Evolutionary conservation across 1,140 invertebrate genomes (phyloP).

Genomic region (Hycleus phaleratus): DNA sequence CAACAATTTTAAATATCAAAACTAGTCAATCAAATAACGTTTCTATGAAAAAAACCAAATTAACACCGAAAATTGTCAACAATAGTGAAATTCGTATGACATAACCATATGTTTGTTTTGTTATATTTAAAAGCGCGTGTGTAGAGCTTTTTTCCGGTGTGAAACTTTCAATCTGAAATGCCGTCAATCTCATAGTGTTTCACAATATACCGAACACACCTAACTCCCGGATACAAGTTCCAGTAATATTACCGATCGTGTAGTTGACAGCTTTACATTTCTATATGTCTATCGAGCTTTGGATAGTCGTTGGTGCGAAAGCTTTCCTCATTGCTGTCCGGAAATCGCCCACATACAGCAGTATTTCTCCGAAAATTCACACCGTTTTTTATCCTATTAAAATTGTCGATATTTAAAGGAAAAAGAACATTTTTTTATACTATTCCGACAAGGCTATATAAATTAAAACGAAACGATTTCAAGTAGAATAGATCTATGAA

Average conservation of each 20-base stretch:
- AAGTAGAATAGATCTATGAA: no score
- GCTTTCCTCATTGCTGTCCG: background rate
- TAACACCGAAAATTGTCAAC: no score
- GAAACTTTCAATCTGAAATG: slow-evolving; percentile 27
- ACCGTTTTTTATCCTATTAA: no score
- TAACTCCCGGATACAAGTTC: slow-evolving; percentile 23
- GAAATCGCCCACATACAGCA: slow-evolving; percentile 13
- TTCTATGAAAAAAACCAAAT: no score
- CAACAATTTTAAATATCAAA: no score
- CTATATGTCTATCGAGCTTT: slow-evolving; percentile 22
- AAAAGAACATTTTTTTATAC: background rate
- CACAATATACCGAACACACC: slow-evolving; percentile 7
- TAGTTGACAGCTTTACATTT: slow-evolving; percentile 29
- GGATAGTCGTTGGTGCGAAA: no score
- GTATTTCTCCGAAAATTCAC: no score
- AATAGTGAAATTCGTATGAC: slow-evolving; percentile 7
- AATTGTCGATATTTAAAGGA: no score
- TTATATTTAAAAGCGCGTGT: background rate
- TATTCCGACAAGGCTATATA: background rate
- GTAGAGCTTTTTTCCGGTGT: slow-evolving; percentile 13
- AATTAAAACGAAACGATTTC: no score
- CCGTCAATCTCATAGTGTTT: slow-evolving; percentile 23
- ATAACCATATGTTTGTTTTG: slow-evolving; percentile 8
- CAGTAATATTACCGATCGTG: slow-evolving; percentile 25
- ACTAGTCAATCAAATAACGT: no score